Base-by-base conservation (phyloP, 2,797 vertebrate genomes). In the Mastacembelus armatus region DNA sequence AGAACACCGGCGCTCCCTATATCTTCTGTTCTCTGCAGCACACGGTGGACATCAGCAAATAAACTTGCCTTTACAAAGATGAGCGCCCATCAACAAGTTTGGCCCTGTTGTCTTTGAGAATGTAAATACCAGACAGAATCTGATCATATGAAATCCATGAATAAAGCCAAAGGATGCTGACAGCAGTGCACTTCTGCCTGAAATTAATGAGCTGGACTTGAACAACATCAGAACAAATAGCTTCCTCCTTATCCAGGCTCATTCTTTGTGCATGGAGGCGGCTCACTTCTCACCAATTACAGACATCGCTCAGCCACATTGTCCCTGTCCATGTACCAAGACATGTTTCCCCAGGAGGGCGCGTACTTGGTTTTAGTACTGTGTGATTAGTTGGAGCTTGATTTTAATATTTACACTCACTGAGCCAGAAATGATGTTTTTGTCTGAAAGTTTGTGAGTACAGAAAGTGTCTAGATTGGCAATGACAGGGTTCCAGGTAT, bases 151-250 rank as follows among this genome's bases (percentile, higher is more conserved):
- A 66, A 72, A 74, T 71, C 69, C 62, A 73, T 74, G 78, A 81
- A 71, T 63, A 81, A 80, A 84, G 58, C 45, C 54, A 54, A 57
- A 76, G 74, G 72, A 78, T 78, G 80, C 51, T 66, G 79, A 81
- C 81, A 78, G 67, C 64, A 38, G 76, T 66, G 73, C 57, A 56
- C 16, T 4, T 78, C 74, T 65, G 68, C 39, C 60, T 77, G 79
- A 83, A 87, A 88, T 88, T 64, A 89, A 89, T 91, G 74, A 83
- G 71, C 66, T 26, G 4, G 74, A 66, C 76, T 83, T 63, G 38
- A 72, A 68, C 56, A 27, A 54, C 36, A 8, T 76, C 67, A 40
- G 45, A 80, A 84, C 79, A 84, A 85, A 84, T 58, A 66, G 45
- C 69, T 65, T 64, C 44, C 64, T 77, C 66, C 77, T 80, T 76